phyloP scores from a whole-genome alignment of 2,888 invertebrate genomes.

The Lepas anatifera region DNA sequence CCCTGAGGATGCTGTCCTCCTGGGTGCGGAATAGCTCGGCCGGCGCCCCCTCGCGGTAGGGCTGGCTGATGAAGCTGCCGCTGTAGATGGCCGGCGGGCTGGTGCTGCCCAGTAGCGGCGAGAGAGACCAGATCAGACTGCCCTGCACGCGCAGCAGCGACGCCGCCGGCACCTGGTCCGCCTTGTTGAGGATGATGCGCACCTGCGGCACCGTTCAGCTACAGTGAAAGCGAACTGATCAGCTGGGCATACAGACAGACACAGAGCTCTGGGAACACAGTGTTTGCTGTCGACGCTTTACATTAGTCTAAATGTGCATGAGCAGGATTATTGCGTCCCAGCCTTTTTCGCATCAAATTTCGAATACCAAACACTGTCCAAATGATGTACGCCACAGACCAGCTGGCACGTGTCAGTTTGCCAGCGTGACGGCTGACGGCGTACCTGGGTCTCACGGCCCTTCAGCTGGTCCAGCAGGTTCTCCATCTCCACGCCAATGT shows the following conservation, averaged over 20 bases:
- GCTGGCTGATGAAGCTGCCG: slow-evolving; percentile 36
- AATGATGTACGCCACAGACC: too few relatives aligned
- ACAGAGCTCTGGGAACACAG: too few relatives aligned
- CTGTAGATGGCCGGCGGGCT: slow-evolving; percentile 90
- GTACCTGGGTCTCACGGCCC: slow-evolving; percentile 78
- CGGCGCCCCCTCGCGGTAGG: slow-evolving; percentile 28
- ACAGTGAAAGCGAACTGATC: too few relatives aligned
- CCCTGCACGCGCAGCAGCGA: slow-evolving; percentile 88
- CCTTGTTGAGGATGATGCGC: slow-evolving; percentile 86
- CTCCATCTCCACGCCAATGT: slow-evolving; percentile 89
- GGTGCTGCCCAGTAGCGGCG: slow-evolving; percentile 87
- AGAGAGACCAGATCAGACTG: slow-evolving; percentile 90
- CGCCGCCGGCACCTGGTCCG: slow-evolving; percentile 81
- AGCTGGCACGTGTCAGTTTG: too few relatives aligned
- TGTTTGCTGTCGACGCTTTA: too few relatives aligned
- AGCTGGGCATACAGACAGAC: too few relatives aligned
- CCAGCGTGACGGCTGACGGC: background rate
- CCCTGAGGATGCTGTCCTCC: slow-evolving; percentile 73
- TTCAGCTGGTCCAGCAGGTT: slow-evolving; percentile 88
- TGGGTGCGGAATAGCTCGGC: slow-evolving; percentile 55
- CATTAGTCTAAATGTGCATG: too few relatives aligned
- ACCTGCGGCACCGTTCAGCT: slow-evolving; percentile 50
- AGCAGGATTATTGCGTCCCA: too few relatives aligned
- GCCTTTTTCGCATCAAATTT: too few relatives aligned
- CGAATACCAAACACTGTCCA: too few relatives aligned